These are phyloP conservation scores for Lasius fuliginosus DNA, from an alignment of 2,888 invertebrate genomes.

Conservation along the genomic window DNA sequence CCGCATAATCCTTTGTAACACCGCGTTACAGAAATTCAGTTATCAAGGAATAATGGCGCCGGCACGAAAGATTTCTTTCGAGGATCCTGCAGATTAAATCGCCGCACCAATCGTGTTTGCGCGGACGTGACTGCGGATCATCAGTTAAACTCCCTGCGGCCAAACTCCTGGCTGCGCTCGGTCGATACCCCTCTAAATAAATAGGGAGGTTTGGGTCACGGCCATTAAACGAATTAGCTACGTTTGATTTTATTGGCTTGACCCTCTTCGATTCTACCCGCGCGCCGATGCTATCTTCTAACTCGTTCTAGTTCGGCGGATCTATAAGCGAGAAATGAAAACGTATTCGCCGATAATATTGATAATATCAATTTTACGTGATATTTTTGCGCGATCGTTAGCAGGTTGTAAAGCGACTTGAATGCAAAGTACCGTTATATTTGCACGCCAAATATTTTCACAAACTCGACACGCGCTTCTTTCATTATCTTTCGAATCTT, in stretches of 20 bases:
- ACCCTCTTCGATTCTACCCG: constrained; percentile 50
- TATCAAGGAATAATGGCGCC: constrained; percentile 50
- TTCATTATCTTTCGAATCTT: constrained; percentile 15
- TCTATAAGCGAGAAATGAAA: constrained; percentile 58
- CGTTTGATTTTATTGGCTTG: constrained; percentile 81
- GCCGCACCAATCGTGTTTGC: constrained; percentile 81
- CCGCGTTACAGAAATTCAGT: constrained; percentile 58
- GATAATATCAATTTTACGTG: constrained; percentile 39
- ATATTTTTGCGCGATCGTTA: constrained; percentile 30
- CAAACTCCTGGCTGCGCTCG: constrained; percentile 56
- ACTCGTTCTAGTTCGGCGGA: constrained; percentile 39
- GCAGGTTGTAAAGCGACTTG: background rate
- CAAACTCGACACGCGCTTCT: constrained; percentile 12
- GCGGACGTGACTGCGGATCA: constrained; percentile 82
- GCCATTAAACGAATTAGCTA: constrained; percentile 83
- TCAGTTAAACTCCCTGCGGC: constrained; percentile 70
- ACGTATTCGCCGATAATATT: constrained; percentile 43
- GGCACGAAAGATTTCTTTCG: constrained; percentile 70
- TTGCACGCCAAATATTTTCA: constrained; percentile 24
- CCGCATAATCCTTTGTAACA: constrained; percentile 29
- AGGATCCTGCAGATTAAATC: constrained; percentile 78
- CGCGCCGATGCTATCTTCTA: constrained; percentile 53
- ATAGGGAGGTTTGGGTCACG: constrained; percentile 79
- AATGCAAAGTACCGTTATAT: background rate
- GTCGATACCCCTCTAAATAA: constrained; percentile 81